phyloP scores from a whole-genome alignment of 2,113 vertebrate species.

The Mormoops blainvillei region DNA sequence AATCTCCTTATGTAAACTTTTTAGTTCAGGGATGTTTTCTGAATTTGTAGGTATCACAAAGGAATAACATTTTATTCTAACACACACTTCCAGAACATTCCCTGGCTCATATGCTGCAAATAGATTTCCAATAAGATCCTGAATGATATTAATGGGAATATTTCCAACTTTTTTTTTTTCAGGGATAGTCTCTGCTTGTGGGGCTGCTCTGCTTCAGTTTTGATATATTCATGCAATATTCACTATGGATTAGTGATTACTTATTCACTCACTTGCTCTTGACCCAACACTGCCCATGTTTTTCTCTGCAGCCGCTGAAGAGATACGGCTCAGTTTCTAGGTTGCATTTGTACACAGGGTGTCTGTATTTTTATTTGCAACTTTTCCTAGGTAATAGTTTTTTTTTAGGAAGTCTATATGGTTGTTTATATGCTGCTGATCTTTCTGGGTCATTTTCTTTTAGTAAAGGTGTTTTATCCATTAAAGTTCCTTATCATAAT shows the following conservation, averaged over 20 bases:
- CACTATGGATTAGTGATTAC: not conserved
- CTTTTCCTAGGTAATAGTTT: not conserved
- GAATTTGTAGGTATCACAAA: not conserved
- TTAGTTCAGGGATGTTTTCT: not conserved
- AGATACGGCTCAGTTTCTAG: not conserved
- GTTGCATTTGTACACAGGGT: not conserved
- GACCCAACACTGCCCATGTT: not conserved
- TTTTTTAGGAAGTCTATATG: not conserved
- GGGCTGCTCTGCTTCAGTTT: not conserved
- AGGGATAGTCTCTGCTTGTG: not conserved
- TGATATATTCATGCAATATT: not conserved
- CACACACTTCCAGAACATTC: not conserved
- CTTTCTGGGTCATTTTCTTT: not conserved
- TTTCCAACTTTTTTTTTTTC: not conserved
- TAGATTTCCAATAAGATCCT: not conserved
- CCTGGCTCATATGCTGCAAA: conserved; percentile 15
- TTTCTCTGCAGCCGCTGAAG: not conserved
- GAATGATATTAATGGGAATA: conserved; percentile 4
- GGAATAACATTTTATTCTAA: not conserved
- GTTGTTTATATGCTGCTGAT: not conserved
- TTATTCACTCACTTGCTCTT: not conserved
- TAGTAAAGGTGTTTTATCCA: not conserved
- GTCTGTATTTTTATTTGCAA: not conserved
- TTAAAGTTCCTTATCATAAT: not conserved
- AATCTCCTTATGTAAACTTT: conserved; percentile 12